Conservation (phyloP, 2,888 invertebrate genomes). For the Cataglyphis altisquamis region DNA sequence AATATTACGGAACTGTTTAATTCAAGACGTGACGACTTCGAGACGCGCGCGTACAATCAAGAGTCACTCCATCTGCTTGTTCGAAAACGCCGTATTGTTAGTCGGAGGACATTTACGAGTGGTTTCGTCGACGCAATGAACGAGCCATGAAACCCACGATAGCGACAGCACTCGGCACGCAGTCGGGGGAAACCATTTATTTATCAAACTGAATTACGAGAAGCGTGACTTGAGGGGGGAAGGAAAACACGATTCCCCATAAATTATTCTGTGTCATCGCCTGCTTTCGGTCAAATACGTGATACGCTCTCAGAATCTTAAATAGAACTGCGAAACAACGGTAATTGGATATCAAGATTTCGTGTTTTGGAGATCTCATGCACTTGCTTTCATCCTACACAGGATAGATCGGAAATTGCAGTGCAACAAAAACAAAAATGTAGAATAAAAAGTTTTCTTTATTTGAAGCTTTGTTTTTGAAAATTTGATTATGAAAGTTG, state of each 20-base stretch:
- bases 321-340: not conserved
- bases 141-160: constrained; percentile 5
- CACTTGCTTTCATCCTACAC: not conserved
- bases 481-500: not conserved
- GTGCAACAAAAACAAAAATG: not conserved
- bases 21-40: constrained; percentile 23
- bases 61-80: constrained; percentile 33
- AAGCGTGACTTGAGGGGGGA: constrained; percentile 41
- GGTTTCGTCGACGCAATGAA: constrained; percentile 46
- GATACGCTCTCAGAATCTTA: not conserved
- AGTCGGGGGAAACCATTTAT: constrained; percentile 56
- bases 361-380: not conserved
- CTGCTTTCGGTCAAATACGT: constrained; percentile 13
- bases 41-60: constrained; percentile 36
- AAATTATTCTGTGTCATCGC: constrained; percentile 55
- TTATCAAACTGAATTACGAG: constrained; percentile 68
- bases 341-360: not conserved
- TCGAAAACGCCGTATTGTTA: constrained; percentile 51
- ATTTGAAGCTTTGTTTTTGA: not conserved
- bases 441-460: not conserved
- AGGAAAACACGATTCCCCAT: constrained; percentile 56
- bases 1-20: not conserved
- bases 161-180: constrained; percentile 33
- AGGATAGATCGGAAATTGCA: not conserved
- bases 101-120: constrained; percentile 59